Base-by-base conservation (phyloP, 2,888 invertebrate species). In the Isotomurus palustris region DNA sequence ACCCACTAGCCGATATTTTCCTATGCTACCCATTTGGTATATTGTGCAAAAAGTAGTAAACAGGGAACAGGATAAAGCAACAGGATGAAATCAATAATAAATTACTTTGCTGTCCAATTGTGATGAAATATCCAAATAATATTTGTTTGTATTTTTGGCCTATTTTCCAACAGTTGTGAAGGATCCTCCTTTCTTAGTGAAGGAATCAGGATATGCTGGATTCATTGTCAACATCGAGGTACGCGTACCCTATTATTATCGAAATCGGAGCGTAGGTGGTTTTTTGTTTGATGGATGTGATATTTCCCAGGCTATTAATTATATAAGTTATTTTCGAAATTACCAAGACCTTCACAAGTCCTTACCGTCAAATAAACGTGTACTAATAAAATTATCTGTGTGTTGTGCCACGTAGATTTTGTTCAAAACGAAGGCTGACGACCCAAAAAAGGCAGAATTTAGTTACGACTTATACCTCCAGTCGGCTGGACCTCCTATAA, bases 191-290 rank as follows among this genome's bases (percentile, higher is more conserved):
- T 96, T 89, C 77, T 78, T 83, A 49, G 83, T 96, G 28, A 86
- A 87, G 71, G 94, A 95, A 75, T 88, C 91, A n/a, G 95, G 96
- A 5, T 96, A 96, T 81, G 95, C 93, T 59, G 92, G 95, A 29
- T 96, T 96, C 75, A 80, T 83, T 47, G 80, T 96, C 59, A 88
- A 88, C 0, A 91, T 96, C 72, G 91, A 94, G 73, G 86, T 96
- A 68, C 86, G n/a, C n/a, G n/a, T n/a, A n/a, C n/a, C n/a, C n/a
- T n/a, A n/a, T n/a, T n/a, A n/a, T n/a, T n/a, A n/a, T n/a, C n/a
- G n/a, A n/a, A n/a, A n/a, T n/a, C n/a, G n/a, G n/a, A n/a, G n/a
- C n/a, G n/a, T n/a, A n/a, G n/a, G n/a, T n/a, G n/a, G n/a, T n/a
- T n/a, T n/a, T n/a, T n/a, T n/a, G n/a, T n/a, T n/a, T n/a, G n/a